Evolutionary conservation across 37 sponge, comb jelly and placozoan genomes (phyloP).

Genomic region (Cliona cf. orientalis): DNA sequence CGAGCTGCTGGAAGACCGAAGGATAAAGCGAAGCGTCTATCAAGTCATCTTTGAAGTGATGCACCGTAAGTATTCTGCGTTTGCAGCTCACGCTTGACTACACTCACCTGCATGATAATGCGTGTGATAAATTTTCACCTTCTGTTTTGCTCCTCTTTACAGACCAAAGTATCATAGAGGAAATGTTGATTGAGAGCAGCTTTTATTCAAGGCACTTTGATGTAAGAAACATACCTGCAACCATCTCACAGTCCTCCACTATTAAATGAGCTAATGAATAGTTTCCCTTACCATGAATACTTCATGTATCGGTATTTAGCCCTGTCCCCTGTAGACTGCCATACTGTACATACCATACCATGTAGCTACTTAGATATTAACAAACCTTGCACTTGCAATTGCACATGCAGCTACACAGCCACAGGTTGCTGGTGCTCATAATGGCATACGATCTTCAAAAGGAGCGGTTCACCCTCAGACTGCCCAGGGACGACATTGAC

Average conservation of each 20-base stretch:
- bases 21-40: slow-evolving; percentile 31
- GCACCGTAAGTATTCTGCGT: slow-evolving; percentile 38
- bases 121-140: too few relatives aligned
- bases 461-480: slow-evolving; percentile 43
- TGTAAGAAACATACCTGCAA: slow-evolving; percentile 15
- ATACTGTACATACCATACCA: not conserved
- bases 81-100: not conserved
- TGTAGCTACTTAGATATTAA: not conserved
- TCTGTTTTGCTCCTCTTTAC: not conserved
- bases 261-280: not conserved
- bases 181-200: slow-evolving; percentile 61
- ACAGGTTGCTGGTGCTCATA: slow-evolving; percentile 47
- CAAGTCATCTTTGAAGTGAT: slow-evolving; percentile 45
- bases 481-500: slow-evolving; percentile 19
- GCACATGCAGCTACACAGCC: slow-evolving; percentile 54
- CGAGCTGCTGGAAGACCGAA: not conserved
- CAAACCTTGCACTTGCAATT: not conserved
- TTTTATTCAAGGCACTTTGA: slow-evolving; percentile 56
- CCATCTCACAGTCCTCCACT: not conserved
- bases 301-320: not conserved
- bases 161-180: slow-evolving; percentile 49
- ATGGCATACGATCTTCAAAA: slow-evolving; percentile 71
- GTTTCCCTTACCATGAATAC: not conserved
- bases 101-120: too few relatives aligned
- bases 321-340: not conserved